phyloP scores from a whole-genome alignment of 2,797 vertebrate genomes.

The Silurus aristotelis region DNA sequence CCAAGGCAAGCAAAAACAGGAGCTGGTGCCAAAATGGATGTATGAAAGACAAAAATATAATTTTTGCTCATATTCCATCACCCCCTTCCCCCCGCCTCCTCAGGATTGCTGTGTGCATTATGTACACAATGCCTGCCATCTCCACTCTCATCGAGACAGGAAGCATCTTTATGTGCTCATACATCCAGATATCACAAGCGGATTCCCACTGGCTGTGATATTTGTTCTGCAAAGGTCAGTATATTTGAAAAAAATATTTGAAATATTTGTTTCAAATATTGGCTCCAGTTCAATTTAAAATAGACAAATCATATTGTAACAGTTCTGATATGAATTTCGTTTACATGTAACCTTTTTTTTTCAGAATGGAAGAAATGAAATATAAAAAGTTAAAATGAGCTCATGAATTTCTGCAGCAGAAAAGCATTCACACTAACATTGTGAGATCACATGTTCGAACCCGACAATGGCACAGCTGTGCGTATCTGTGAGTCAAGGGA shows the following conservation, averaged over 20 bases:
- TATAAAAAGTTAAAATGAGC: no score
- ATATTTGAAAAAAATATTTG: not conserved
- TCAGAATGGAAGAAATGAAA: not conserved
- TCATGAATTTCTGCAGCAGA: no score
- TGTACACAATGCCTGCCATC: conserved; percentile 17
- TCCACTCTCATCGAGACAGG: conserved; percentile 9
- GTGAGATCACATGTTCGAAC: not conserved
- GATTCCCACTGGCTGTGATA: not conserved
- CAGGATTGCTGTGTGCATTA: conserved; percentile 7
- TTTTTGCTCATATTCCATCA: conserved; percentile 43
- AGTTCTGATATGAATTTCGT: not conserved
- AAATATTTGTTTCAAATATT: not conserved
- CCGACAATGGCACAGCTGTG: not conserved
- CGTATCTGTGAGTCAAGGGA: not conserved
- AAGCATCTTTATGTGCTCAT: conserved; percentile 12
- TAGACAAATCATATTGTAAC: conserved; percentile 22
- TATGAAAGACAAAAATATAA: conserved; percentile 58
- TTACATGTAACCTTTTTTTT: not conserved
- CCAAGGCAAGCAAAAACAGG: conserved; percentile 66
- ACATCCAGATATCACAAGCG: not conserved
- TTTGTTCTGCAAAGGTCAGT: conserved; percentile 21
- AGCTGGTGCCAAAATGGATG: conserved; percentile 56
- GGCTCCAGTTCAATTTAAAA: not conserved
- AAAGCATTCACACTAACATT: not conserved
- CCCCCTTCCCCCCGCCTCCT: not conserved